Base-by-base conservation (phyloP, 2,797 vertebrate species). In the Rhynchotus rufescens region DNA sequence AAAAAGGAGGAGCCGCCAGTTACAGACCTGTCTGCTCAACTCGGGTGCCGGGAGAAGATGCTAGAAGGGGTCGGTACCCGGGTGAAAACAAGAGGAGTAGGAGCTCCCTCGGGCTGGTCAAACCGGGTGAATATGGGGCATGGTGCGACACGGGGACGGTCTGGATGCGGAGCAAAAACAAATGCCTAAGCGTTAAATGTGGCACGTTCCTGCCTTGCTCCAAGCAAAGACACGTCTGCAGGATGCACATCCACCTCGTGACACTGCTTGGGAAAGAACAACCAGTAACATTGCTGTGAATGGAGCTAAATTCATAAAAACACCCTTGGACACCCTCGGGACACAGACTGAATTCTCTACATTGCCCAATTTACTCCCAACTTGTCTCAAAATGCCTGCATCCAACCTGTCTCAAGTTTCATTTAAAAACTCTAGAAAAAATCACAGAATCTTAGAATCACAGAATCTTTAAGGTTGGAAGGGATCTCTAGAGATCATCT, bases 251-350 rank as follows among this genome's bases (percentile, higher is more conserved):
- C 49, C 59, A 74, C 57, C 34, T 51, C 75, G 67, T 80, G 84
- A 78, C 86, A 73, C 49, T 59, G 3, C 42, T 92, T 88, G 60
- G 88, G 76, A 71, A 90, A 61, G 76, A 86, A 10, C 57, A 86
- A 56, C 34, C 54, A 32, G 28, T 10, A 38, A 28, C 65, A 45
- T 51, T 40, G 32, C 67, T 52, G 86, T 32, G 42, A 73, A n/a
- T 66, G 76, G 67, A 83, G 79, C 71, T 84, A 83, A 82, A 25
- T 60, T 93, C 81, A 36, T 60, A 28, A 71, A 90, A 25, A 57
- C 67, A 32, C 30, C 36, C 36, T 36, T 36, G 36, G 36, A 36
- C 36, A 36, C 36, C 36, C 36, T 10, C 36, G 10, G 36, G 36
- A 36, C 36, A 72, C 57, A 22, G 59, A 73, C 62, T 36, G 34